phyloP scores from a whole-genome alignment of 2,888 invertebrate genomes.

The Lepidochrysops patricia region DNA sequence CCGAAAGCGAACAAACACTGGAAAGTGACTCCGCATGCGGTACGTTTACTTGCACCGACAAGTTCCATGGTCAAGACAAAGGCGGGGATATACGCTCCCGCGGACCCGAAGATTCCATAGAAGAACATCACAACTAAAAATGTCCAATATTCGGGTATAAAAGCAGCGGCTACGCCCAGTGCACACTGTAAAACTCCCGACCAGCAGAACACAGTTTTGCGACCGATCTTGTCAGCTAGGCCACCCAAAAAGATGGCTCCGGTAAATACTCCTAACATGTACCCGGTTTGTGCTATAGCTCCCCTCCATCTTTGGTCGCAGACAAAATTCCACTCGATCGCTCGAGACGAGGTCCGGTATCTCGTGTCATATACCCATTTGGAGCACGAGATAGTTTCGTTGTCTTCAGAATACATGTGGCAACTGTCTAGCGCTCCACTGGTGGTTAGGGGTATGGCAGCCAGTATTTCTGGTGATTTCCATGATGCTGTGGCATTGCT shows the following conservation, averaged over 20 bases:
- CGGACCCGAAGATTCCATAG: constrained; percentile 88
- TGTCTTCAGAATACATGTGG: constrained; percentile 58
- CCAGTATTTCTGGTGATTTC: constrained; percentile 70
- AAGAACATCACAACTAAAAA: constrained; percentile 80
- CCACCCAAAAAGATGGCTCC: constrained; percentile 88
- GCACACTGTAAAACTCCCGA: constrained; percentile 84
- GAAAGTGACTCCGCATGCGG: constrained; percentile 85
- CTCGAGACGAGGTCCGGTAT: constrained; percentile 81
- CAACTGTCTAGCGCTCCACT: constrained; percentile 77
- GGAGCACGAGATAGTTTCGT: constrained; percentile 47
- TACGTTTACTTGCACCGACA: constrained; percentile 85
- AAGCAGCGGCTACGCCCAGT: constrained; percentile 82
- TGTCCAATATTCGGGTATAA: constrained; percentile 84
- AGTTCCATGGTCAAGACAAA: constrained; percentile 87
- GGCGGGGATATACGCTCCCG: constrained; percentile 82
- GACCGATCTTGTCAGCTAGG: constrained; percentile 87
- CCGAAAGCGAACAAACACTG: constrained; percentile 86
- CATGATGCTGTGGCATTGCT: constrained; percentile 67
- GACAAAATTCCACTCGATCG: constrained; percentile 88
- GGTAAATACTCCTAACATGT: constrained; percentile 90
- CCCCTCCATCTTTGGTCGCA: constrained; percentile 88
- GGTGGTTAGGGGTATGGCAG: constrained; percentile 72
- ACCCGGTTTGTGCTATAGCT: constrained; percentile 83
- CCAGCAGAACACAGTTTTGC: constrained; percentile 87
- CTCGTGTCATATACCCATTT: constrained; percentile 83